Evolutionary conservation across 2,797 vertebrate genomes (phyloP).

Genomic region (Neosilurus mollespiculum): DNA sequence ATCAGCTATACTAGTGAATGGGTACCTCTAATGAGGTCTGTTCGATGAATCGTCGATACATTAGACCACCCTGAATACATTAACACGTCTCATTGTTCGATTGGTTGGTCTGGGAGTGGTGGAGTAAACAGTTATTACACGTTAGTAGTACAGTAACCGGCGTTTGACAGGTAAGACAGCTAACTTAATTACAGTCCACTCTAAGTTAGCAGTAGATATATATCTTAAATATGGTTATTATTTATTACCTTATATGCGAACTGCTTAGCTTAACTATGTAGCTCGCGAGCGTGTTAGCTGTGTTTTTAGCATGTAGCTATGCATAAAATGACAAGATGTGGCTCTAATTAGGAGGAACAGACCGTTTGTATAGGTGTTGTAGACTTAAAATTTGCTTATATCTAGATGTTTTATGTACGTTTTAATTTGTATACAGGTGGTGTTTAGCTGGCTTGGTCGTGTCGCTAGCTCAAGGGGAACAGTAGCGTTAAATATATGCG

Average conservation of each 20-base stretch:
- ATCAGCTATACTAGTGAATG: too few species aligned
- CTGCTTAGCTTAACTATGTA: neutral
- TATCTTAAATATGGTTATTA: neutral
- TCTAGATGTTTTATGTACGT: neutral
- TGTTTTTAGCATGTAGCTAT: neutral
- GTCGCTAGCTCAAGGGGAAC: neutral
- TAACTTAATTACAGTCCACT: too few species aligned
- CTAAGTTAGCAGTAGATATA: too few species aligned
- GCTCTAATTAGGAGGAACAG: neutral
- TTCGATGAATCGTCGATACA: neutral
- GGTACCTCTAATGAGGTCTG: too few species aligned
- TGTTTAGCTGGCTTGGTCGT: neutral
- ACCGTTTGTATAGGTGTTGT: neutral
- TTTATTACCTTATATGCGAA: neutral
- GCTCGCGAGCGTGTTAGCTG: neutral
- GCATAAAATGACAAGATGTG: too few species aligned
- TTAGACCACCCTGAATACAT: neutral
- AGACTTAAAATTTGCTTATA: neutral
- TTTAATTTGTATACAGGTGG: neutral
- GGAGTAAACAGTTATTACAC: neutral
- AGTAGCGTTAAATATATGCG: accelerated
- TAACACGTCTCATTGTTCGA: neutral
- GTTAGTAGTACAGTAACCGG: neutral
- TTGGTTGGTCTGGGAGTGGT: neutral
- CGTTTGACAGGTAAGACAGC: slow-evolving; percentile 22